Base-by-base conservation (phyloP, 2,797 vertebrate species). In the Sebastes cheni region DNA sequence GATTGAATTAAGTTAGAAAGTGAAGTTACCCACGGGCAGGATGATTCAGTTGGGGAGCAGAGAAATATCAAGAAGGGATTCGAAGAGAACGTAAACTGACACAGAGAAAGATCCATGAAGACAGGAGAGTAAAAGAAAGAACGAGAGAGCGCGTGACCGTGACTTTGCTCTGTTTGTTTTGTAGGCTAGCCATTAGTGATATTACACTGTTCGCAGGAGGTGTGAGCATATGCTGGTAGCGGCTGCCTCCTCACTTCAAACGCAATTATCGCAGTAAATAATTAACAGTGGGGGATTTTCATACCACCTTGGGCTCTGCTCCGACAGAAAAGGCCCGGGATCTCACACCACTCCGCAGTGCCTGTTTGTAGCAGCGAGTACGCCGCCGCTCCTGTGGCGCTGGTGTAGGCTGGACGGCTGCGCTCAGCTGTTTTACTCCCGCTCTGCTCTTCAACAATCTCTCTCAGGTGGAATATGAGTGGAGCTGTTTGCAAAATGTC, bases 221-320 rank as follows among this genome's bases (percentile, higher is more conserved):
- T 79, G 86, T 61, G 77, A 82, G 80, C 90, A 89, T 88, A 90
- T 88, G 82, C 86, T 88, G 78, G 84, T 88, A 87, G 86, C 7
- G 77, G 72, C 91, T 89, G 89, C 85, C 83, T 85, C 67, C 61
- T 76, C 79, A 88, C 91, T 92, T 93, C 91, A 93, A 92, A 94
- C 85, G 79, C 91, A 93, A 93, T 95, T 93, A 93, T 74, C 65
- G 22, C 72, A 70, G 87, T 93, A 94, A 94, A 94, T 93, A 93
- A 95, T 92, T 89, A 95, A 93, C 91, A 89, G 85, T 81, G 22
- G 88, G 89, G 81, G 84, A 80, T 87, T 88, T 67, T 89, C 81
- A 36, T 62, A 76, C 62, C 86, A 91, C 86, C 87, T 72, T 74
- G 68, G 82, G 89, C 86, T 83, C 36, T 70, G 83, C 79, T 81